A percentile compares a stretch with the other conserved stretches of the same genome.
phyloP scores from a whole-genome alignment of 2,888 invertebrate genomes.

The Blera fallax region DNA sequence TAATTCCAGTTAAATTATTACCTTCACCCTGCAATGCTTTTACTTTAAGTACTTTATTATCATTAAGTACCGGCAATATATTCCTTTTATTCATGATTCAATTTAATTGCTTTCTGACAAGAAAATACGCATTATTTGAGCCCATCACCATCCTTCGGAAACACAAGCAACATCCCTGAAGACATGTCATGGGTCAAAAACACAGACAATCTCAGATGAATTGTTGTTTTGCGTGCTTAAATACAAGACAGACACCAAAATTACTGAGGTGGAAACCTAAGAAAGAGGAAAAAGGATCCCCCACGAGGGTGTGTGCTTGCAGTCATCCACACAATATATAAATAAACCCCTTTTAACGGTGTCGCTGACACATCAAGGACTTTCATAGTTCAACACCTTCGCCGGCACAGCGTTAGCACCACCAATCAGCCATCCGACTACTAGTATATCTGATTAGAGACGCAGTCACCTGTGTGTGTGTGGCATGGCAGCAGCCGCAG shows the following conservation, averaged over 20 bases:
- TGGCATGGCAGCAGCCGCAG: too few species aligned
- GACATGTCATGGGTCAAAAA: neutral
- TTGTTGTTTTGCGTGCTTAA: slow-evolving; percentile 24
- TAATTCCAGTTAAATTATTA: too few species aligned
- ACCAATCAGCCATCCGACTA: slow-evolving; percentile 62
- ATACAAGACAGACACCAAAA: slow-evolving; percentile 10
- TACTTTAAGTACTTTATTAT: too few species aligned
- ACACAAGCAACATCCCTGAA: neutral
- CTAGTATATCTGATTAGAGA: slow-evolving; percentile 61
- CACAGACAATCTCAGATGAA: slow-evolving; percentile 3
- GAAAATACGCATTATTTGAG: too few species aligned
- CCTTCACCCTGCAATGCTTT: too few species aligned
- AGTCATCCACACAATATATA: slow-evolving; percentile 15
- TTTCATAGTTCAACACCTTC: slow-evolving; percentile 65
- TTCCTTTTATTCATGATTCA: too few species aligned
- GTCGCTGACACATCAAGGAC: slow-evolving; percentile 65
- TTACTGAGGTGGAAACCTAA: slow-evolving; percentile 14
- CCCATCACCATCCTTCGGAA: neutral
- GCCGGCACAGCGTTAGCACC: slow-evolving; percentile 12
- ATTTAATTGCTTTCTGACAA: too few species aligned
- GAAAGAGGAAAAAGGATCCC: neutral
- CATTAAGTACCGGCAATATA: too few species aligned
- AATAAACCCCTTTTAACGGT: slow-evolving; percentile 54
- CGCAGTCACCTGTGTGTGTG: slow-evolving; percentile 60
- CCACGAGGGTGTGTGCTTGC: slow-evolving; percentile 1